phyloP scores from a whole-genome alignment of 2,888 invertebrate species.

The Trachelus stipa region DNA sequence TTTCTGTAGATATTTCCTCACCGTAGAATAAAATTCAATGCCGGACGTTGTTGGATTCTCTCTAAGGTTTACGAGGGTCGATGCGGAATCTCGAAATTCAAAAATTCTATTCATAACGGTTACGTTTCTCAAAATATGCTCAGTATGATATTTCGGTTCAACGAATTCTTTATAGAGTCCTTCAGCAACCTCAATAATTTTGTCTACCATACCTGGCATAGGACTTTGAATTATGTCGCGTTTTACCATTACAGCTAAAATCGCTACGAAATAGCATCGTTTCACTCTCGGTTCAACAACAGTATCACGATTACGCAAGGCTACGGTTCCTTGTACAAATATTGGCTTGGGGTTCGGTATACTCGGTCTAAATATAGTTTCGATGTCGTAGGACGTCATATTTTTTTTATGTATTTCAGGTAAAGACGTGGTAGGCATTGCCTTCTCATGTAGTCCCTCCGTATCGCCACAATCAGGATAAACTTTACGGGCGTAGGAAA shows the following conservation, averaged over 20 bases:
- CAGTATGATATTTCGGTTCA: conserved; percentile 50
- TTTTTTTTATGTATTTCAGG: conserved; percentile 46
- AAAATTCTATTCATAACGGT: conserved; percentile 57
- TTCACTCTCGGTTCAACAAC: conserved; percentile 54
- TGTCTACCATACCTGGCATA: conserved; percentile 53
- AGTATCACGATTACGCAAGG: conserved; percentile 42
- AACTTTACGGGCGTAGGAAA: conserved; percentile 54
- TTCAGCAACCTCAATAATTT: conserved; percentile 53
- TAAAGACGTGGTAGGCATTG: conserved; percentile 41
- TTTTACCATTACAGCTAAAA: conserved; percentile 53
- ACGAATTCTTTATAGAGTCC: conserved; percentile 49
- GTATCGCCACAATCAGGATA: conserved; percentile 55
- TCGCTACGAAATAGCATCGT: conserved; percentile 59
- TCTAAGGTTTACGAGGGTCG: conserved; percentile 35
- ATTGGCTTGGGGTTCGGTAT: conserved; percentile 43
- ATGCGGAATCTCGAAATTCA: conserved; percentile 55
- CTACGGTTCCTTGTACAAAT: conserved; percentile 51
- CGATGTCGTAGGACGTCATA: conserved; percentile 38
- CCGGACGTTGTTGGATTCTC: conserved; percentile 34
- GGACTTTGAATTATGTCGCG: conserved; percentile 59
- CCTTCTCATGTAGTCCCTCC: conserved; percentile 52
- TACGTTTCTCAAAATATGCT: conserved; percentile 54
- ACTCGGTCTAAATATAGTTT: conserved; percentile 47
- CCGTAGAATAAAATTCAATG: conserved; percentile 35
- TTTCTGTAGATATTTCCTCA: conserved; percentile 45